phyloP scores from a whole-genome alignment of 1,140 invertebrate genomes.

The Cydia strobilella region DNA sequence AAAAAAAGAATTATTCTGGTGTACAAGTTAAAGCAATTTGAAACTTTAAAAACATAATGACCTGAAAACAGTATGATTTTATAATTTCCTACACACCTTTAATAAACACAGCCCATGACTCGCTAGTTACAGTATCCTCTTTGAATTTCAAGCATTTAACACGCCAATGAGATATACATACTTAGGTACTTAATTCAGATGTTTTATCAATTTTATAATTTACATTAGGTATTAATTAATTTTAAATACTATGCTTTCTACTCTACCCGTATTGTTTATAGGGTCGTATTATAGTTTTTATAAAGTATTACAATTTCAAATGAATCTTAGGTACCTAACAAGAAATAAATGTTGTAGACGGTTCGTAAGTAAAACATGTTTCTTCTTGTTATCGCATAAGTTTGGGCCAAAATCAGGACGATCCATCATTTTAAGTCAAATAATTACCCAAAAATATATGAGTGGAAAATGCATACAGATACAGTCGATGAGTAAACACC shows the following conservation, averaged over 20 bases:
- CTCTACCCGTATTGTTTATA: neutral
- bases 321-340: neutral
- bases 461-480: no score
- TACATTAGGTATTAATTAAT: neutral
- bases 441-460: no score
- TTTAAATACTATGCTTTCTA: neutral
- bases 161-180: conserved; percentile 12
- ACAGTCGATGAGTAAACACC: no score
- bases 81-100: neutral
- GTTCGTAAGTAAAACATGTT: neutral
- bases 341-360: neutral
- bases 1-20: neutral
- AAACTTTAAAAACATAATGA: neutral
- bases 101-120: conserved; percentile 15
- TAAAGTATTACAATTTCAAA: neutral
- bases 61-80: neutral
- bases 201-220: neutral
- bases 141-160: conserved; percentile 19
- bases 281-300: neutral
- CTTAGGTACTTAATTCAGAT: neutral
- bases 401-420: neutral
- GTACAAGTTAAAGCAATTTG: neutral
- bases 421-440: neutral
- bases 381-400: neutral
- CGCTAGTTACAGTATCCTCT: neutral